Evolutionary conservation across 2,113 vertebrate species (phyloP).

Genomic region (Odocoileus virginianus): DNA sequence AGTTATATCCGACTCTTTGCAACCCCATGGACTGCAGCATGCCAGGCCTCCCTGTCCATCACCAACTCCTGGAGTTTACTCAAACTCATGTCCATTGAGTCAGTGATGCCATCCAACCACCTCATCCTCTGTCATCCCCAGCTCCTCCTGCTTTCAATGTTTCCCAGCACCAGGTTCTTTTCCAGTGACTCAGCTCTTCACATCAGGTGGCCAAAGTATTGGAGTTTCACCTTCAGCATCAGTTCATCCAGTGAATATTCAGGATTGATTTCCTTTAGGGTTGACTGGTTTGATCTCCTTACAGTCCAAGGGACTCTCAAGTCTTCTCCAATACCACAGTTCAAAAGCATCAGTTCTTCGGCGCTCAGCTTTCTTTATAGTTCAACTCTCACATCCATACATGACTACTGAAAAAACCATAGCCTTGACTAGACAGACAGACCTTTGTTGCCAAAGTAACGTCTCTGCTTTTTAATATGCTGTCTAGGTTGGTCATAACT

Average conservation of each 20-base stretch:
- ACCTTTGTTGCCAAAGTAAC: background rate
- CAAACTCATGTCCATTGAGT: background rate
- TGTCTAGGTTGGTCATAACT: background rate
- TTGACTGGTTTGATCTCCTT: background rate
- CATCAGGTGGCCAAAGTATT: background rate
- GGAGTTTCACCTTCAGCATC: background rate
- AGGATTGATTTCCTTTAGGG: background rate
- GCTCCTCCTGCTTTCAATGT: background rate
- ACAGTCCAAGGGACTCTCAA: background rate
- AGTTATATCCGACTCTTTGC: background rate
- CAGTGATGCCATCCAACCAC: background rate
- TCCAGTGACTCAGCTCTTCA: background rate
- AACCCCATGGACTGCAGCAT: background rate
- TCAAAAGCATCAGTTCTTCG: background rate
- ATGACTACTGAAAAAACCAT: background rate
- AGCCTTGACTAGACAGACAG: background rate
- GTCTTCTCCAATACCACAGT: background rate
- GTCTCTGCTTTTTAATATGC: background rate
- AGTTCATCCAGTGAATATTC: background rate
- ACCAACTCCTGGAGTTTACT: fast-evolving
- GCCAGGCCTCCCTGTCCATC: background rate
- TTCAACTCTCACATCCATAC: no score
- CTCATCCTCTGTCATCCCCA: background rate
- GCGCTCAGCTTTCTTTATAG: background rate
- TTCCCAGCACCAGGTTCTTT: background rate